These are phyloP conservation scores for Octomys mimax DNA, from an alignment of 2,797 vertebrate species.

Conservation along the genomic window DNA sequence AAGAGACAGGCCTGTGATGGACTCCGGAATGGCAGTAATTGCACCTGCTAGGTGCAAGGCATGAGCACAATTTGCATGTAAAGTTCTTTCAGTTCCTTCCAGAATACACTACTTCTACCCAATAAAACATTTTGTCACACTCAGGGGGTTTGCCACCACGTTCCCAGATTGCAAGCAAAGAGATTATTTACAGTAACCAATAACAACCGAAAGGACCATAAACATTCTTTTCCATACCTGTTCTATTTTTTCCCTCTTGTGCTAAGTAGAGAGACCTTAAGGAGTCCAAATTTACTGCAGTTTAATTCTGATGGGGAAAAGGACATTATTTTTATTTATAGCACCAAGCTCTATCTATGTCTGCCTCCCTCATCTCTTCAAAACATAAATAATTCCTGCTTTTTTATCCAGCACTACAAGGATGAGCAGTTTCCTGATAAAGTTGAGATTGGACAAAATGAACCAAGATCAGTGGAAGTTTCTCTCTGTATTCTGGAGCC, in stretches of 20 bases:
- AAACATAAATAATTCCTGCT: slow-evolving; percentile 65
- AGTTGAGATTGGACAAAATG: background rate
- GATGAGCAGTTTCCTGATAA: slow-evolving; percentile 38
- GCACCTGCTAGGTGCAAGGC: slow-evolving; percentile 29
- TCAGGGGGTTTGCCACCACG: slow-evolving; percentile 49
- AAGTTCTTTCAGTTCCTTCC: slow-evolving; percentile 59
- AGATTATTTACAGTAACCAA: slow-evolving; percentile 77
- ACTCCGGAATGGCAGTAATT: slow-evolving; percentile 40
- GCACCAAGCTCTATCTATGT: background rate
- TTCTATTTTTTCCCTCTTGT: slow-evolving; percentile 21
- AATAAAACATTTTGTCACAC: slow-evolving; percentile 74
- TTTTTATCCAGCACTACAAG: background rate
- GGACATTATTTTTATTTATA: slow-evolving; percentile 77
- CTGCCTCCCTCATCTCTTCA: background rate
- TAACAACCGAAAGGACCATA: slow-evolving; percentile 66
- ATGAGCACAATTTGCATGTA: slow-evolving; percentile 59
- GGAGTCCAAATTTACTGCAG: slow-evolving; percentile 76
- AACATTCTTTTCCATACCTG: slow-evolving; percentile 45
- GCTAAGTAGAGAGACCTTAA: slow-evolving; percentile 69
- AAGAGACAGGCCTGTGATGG: slow-evolving; percentile 26
- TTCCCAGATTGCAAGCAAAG: slow-evolving; percentile 69
- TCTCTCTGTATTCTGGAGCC: background rate
- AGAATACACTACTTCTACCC: slow-evolving; percentile 60
- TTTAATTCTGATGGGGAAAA: slow-evolving; percentile 79
- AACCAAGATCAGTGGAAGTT: background rate